These are phyloP conservation scores for Cylloceria caligata DNA, from an alignment of 2,888 invertebrate species.

Conservation along the genomic window DNA sequence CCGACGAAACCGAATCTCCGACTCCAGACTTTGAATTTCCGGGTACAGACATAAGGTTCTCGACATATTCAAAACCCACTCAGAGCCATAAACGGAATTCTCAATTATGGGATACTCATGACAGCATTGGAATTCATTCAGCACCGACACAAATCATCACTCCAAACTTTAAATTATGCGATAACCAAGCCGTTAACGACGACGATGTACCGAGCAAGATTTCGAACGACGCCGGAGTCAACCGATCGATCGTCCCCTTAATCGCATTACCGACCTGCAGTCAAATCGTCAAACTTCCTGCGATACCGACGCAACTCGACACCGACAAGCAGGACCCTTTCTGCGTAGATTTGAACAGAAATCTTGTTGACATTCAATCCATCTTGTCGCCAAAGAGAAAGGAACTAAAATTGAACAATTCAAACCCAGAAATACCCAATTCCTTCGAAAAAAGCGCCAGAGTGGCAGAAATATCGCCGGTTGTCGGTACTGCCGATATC, in stretches of 20 bases:
- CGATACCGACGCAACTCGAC: not conserved
- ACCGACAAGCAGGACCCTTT: not conserved
- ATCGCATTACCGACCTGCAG: not conserved
- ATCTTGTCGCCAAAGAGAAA: not conserved
- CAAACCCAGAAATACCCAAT: not conserved
- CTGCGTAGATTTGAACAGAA: not conserved
- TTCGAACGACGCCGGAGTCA: not conserved
- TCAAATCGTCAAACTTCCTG: not conserved
- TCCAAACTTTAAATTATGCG: not conserved
- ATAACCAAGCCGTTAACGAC: not conserved
- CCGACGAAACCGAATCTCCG: not conserved
- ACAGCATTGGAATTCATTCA: not conserved
- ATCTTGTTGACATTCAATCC: not conserved
- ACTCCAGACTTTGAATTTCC: not conserved
- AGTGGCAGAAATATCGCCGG: not conserved
- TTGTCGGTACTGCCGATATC: not conserved
- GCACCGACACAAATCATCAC: not conserved
- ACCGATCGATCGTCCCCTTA: not conserved
- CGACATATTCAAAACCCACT: conserved; percentile 29
- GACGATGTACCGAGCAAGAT: too few relatives aligned
- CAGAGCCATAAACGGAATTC: not conserved
- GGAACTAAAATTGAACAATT: not conserved
- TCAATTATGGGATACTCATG: not conserved
- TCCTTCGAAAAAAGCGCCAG: not conserved
- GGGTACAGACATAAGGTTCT: not conserved